Conservation (phyloP, 64 coral and sea anemone genomes). For the Anthopleura sola region DNA sequence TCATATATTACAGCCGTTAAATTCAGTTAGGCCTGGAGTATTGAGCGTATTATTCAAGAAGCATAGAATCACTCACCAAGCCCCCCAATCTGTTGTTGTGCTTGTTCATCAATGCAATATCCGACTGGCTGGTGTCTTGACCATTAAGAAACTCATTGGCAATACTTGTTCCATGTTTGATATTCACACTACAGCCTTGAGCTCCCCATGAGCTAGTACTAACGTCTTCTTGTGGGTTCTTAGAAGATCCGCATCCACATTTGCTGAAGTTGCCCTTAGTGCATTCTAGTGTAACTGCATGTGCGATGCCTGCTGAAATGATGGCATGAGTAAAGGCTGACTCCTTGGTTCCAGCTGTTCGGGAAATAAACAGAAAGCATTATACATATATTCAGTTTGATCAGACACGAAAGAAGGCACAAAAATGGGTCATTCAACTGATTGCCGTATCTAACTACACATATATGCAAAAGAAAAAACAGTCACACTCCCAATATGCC, state of each 20-base stretch:
- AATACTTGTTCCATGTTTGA: conserved; percentile 57
- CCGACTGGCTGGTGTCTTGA: conserved; percentile 21
- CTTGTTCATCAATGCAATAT: conserved; percentile 49
- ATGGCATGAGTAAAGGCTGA: conserved; percentile 81
- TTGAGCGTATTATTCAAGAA: conserved; percentile 7
- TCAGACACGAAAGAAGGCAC: too few relatives aligned
- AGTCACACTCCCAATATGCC: background rate
- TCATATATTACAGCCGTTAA: conserved; percentile 25
- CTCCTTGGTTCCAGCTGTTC: conserved; percentile 83
- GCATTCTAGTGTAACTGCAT: conserved; percentile 69
- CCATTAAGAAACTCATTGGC: conserved; percentile 64
- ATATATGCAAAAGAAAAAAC: background rate
- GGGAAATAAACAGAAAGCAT: background rate
- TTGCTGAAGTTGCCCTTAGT: conserved; percentile 57
- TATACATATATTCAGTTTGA: too few relatives aligned
- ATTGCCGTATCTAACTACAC: background rate
- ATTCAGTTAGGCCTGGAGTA: conserved; percentile 4
- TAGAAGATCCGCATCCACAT: conserved; percentile 50
- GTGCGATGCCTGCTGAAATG: conserved; percentile 80
- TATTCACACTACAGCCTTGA: conserved; percentile 71
- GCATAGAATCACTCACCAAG: conserved; percentile 44
- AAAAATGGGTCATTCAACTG: background rate
- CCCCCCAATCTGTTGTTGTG: conserved; percentile 80
- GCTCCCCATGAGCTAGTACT: conserved; percentile 46
- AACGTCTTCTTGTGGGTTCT: too few relatives aligned